phyloP scores from a whole-genome alignment of 2,113 vertebrate genomes.

The Narcine bancroftii region DNA sequence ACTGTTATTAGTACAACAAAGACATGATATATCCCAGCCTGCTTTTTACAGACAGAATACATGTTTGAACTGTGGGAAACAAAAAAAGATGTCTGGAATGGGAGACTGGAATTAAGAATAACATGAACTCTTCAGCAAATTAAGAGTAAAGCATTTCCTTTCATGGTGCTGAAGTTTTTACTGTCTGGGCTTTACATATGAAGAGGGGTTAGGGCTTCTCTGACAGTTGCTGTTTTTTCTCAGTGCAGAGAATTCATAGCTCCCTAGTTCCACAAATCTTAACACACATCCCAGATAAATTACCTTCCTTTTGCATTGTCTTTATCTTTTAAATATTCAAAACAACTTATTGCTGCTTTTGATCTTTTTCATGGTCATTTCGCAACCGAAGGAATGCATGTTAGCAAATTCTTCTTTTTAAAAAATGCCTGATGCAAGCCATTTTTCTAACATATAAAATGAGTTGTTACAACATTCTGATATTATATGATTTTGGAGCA shows the following conservation, averaged over 20 bases:
- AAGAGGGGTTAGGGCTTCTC: not conserved
- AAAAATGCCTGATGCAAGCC: not conserved
- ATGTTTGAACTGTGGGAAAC: slow-evolving; percentile 31
- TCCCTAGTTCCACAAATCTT: not conserved
- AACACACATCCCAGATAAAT: not conserved
- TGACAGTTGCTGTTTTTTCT: slow-evolving; percentile 29
- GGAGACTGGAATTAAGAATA: slow-evolving; percentile 34
- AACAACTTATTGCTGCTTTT: slow-evolving; percentile 39
- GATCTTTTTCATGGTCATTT: not conserved
- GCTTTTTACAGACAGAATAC: not conserved
- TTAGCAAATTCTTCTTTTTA: not conserved
- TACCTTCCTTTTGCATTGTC: not conserved
- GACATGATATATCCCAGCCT: not conserved
- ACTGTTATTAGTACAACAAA: not conserved
- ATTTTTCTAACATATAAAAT: not conserved
- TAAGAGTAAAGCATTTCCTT: slow-evolving; percentile 32
- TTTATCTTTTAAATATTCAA: slow-evolving; percentile 16
- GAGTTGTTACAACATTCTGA: not conserved
- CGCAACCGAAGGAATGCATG: not conserved
- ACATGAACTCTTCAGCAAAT: slow-evolving; percentile 23
- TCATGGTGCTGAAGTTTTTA: slow-evolving; percentile 24
- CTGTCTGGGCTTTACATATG: slow-evolving; percentile 13
- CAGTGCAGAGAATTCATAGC: not conserved
- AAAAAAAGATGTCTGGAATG: not conserved
- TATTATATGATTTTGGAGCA: not conserved